These are phyloP conservation scores for Sebastes iracundus DNA, from an alignment of 2,797 vertebrate species.

Conservation along the genomic window DNA sequence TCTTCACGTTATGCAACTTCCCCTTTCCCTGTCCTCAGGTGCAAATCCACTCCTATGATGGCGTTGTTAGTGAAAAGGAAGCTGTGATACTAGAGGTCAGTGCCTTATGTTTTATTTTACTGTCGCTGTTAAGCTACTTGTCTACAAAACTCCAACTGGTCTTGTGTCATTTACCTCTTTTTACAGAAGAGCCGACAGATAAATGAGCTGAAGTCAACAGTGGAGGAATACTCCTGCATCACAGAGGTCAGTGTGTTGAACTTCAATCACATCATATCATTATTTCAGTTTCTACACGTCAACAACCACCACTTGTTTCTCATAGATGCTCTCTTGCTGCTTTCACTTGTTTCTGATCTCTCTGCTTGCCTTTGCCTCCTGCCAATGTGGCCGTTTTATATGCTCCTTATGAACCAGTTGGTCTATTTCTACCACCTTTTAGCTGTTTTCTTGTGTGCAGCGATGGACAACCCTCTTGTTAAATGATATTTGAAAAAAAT, in stretches of 20 bases:
- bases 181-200: slow-evolving; percentile 86
- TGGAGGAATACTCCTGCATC: slow-evolving; percentile 86
- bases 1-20: not conserved
- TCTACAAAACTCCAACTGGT: not conserved
- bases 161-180: not conserved
- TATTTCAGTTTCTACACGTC: not conserved
- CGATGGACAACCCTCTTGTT: not conserved
- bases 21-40: slow-evolving; percentile 71
- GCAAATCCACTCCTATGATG: slow-evolving; percentile 84
- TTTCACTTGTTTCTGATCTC: not conserved
- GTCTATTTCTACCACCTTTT: not conserved
- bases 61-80: slow-evolving; percentile 82
- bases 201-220: slow-evolving; percentile 84
- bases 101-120: not conserved
- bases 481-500: not conserved
- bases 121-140: not conserved
- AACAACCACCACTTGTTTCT: not conserved
- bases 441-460: not conserved
- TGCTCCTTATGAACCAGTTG: not conserved
- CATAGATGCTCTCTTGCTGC: not conserved
- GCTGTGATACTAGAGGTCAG: slow-evolving; percentile 84
- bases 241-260: slow-evolving; percentile 84
- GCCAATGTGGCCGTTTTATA: not conserved
- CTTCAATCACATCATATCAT: not conserved
- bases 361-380: not conserved